These are phyloP conservation scores for Illadopsis cleaveri DNA, from an alignment of 2,113 vertebrate genomes.

Conservation along the genomic window DNA sequence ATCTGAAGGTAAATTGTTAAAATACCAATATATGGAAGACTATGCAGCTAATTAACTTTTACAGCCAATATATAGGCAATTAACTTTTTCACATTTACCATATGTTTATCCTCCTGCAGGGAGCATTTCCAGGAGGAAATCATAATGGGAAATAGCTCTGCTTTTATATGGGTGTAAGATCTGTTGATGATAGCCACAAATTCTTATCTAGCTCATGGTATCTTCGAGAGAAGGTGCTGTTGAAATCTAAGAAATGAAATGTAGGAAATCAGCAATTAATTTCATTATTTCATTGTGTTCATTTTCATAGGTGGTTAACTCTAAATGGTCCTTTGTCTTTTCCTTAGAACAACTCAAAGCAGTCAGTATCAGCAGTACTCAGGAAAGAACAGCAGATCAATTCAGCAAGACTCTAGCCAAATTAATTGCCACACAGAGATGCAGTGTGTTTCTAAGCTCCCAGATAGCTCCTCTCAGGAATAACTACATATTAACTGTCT, in stretches of 20 bases:
- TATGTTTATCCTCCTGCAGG: conserved; percentile 64
- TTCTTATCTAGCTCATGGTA: neutral
- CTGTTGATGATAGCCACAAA: conserved; percentile 43
- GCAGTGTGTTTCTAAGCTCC: neutral
- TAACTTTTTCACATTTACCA: conserved; percentile 72
- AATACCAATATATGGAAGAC: conserved; percentile 57
- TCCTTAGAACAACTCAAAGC: neutral
- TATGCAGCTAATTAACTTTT: conserved; percentile 68
- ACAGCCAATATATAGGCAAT: conserved; percentile 66
- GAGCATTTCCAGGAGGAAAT: conserved; percentile 63
- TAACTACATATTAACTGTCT: neutral
- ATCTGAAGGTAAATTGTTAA: conserved; percentile 64
- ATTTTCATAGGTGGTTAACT: neutral
- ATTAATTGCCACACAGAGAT: neutral
- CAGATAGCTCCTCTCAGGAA: neutral
- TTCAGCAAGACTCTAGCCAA: neutral
- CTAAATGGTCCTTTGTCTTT: neutral
- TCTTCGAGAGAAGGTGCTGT: neutral
- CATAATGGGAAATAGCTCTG: conserved; percentile 49
- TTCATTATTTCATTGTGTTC: neutral
- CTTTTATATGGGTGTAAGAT: conserved; percentile 43
- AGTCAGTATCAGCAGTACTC: neutral
- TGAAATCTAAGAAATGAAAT: neutral
- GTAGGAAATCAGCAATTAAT: neutral
- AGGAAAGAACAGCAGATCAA: neutral